Conservation (phyloP, 2,113 vertebrate species). For the Hemiscyllium ocellatum region DNA sequence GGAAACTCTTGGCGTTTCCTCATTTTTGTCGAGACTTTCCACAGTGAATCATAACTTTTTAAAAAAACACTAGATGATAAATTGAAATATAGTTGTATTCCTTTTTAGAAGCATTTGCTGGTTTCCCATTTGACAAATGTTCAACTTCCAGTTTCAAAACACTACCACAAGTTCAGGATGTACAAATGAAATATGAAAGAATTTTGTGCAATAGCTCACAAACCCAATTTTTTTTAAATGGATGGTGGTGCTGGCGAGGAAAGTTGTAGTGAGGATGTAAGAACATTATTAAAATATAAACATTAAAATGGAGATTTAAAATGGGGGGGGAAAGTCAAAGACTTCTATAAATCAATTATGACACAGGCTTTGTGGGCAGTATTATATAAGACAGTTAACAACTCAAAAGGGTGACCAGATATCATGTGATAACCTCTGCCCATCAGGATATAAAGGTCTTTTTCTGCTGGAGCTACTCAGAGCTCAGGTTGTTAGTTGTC, state of each 20-base stretch:
- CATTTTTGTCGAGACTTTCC: constrained; percentile 7
- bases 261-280: background rate
- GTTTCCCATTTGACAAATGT: background rate
- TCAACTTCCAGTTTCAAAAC: background rate
- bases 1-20: background rate
- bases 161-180: background rate
- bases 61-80: background rate
- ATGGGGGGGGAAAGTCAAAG: background rate
- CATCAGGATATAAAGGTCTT: too few species aligned
- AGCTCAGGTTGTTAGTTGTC: too few species aligned
- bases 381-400: too few species aligned
- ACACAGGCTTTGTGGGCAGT: background rate
- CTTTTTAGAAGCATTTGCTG: background rate
- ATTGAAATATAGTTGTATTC: background rate
- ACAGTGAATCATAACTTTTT: background rate
- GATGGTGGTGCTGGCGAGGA: background rate
- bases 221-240: background rate
- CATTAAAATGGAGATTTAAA: background rate
- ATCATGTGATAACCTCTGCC: too few species aligned
- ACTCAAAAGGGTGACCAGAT: too few species aligned
- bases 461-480: too few species aligned
- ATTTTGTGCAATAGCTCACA: background rate
- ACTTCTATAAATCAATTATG: background rate
- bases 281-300: background rate
- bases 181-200: background rate